phyloP scores from a whole-genome alignment of 53 echinoderm and acorn worm genomes.

The Glandiceps talaboti region DNA sequence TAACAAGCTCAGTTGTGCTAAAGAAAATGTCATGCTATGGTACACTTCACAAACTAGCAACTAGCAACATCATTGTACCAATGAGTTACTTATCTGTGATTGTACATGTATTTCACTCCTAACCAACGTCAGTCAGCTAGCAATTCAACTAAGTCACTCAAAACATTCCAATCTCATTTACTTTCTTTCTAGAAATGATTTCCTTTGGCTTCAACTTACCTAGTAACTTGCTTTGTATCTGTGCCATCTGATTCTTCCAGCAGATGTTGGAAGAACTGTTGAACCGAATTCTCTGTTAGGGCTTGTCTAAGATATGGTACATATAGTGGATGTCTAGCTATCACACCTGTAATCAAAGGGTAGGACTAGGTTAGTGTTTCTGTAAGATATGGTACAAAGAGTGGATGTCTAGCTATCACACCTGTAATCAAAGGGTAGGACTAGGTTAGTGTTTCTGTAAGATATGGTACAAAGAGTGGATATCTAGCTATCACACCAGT shows the following conservation, averaged over 20 bases:
- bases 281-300: slow-evolving; percentile 59
- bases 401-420: slow-evolving; percentile 86
- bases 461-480: slow-evolving; percentile 83
- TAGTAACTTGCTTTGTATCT: slow-evolving; percentile 13
- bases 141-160: no score
- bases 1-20: no score
- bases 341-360: slow-evolving; percentile 92
- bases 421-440: no score
- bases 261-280: slow-evolving; percentile 68
- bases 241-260: slow-evolving; percentile 25
- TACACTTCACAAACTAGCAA: no score
- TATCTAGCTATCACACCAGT: slow-evolving; percentile 90
- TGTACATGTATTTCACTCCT: no score
- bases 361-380: slow-evolving; percentile 77
- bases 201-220: slow-evolving; percentile 14
- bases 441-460: slow-evolving; percentile 75
- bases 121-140: no score
- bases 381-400: slow-evolving; percentile 81
- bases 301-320: slow-evolving; percentile 81
- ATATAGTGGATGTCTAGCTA: slow-evolving; percentile 85
- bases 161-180: no score
- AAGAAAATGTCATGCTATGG: no score
- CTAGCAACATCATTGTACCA: no score
- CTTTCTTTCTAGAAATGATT: no score
- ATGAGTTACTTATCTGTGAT: no score